phyloP scores from a whole-genome alignment of 1,140 invertebrate genomes.

The Frieseomelitta varia region DNA sequence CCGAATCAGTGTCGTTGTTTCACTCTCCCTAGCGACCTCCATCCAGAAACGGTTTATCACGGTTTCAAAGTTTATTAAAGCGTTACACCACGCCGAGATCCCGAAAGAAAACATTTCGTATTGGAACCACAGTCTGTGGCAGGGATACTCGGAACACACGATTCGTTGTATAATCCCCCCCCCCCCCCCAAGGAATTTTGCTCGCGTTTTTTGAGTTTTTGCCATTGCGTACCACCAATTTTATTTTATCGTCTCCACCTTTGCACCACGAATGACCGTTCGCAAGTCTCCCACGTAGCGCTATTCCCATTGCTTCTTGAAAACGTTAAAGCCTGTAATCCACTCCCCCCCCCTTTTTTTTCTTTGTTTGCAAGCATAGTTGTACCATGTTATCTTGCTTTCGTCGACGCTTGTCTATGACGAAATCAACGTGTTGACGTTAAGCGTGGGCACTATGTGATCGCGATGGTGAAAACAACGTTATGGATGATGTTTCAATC shows the following conservation, averaged over 20 bases:
- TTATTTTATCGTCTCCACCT: not conserved
- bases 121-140: not conserved
- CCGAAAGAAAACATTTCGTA: not conserved
- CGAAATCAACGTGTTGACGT: conserved; percentile 27
- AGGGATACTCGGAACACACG: not conserved
- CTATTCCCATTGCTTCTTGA: conserved; percentile 36
- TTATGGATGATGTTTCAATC: conserved; percentile 48
- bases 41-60: not conserved
- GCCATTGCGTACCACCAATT: not conserved
- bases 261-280: conserved; percentile 19
- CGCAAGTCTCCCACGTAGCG: conserved; percentile 7
- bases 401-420: conserved; percentile 35
- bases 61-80: conserved; percentile 1
- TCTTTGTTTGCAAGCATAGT: conserved; percentile 1
- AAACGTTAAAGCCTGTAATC: not conserved
- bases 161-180: conserved; percentile 7
- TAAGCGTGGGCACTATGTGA: not conserved
- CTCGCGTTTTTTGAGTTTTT: conserved; percentile 16
- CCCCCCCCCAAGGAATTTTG: not conserved
- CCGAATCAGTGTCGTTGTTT: not conserved
- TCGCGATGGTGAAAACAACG: conserved; percentile 38
- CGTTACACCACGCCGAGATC: not conserved
- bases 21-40: not conserved
- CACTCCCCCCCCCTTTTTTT: too few relatives aligned
- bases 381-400: conserved; percentile 37